Evolutionary conservation across 2,113 vertebrate genomes (phyloP).

Genomic region (Brachyistius frenatus): DNA sequence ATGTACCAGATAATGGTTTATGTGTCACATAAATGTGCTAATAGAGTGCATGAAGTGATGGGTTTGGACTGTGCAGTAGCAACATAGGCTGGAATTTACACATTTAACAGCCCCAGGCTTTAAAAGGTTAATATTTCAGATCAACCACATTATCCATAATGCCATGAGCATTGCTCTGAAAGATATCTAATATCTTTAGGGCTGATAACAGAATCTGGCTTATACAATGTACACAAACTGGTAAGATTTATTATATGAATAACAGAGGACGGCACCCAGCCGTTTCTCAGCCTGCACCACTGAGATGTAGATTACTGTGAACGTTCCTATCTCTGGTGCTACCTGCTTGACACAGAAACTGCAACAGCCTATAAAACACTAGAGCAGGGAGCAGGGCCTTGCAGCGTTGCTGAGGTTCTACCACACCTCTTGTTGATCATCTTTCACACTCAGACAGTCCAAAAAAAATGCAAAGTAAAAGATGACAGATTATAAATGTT

Average conservation of each 20-base stretch:
- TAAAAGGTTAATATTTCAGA: slow-evolving; percentile 3
- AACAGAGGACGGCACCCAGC: slow-evolving; percentile 2
- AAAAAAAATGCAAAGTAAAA: not conserved
- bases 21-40: slow-evolving; percentile 14
- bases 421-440: slow-evolving; percentile 47
- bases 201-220: not conserved
- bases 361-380: slow-evolving; percentile 50
- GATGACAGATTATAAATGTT: slow-evolving; percentile 21
- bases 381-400: slow-evolving; percentile 30
- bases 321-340: slow-evolving; percentile 32
- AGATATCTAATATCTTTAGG: slow-evolving; percentile 10
- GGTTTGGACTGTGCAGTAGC: not conserved
- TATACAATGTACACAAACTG: slow-evolving; percentile 9
- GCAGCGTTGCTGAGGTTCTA: slow-evolving; percentile 35
- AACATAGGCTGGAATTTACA: slow-evolving; percentile 12
- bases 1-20: slow-evolving; percentile 19
- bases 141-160: slow-evolving; percentile 9
- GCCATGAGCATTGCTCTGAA: not conserved
- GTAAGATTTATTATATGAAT: slow-evolving; percentile 8
- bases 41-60: slow-evolving; percentile 1
- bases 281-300: slow-evolving; percentile 29
- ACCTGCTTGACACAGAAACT: slow-evolving; percentile 56
- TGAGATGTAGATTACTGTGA: slow-evolving; percentile 44
- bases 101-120: slow-evolving; percentile 9
- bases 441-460: slow-evolving; percentile 12